phyloP scores from a whole-genome alignment of 1,140 invertebrate species.

The Macrobrachium rosenbergii region DNA sequence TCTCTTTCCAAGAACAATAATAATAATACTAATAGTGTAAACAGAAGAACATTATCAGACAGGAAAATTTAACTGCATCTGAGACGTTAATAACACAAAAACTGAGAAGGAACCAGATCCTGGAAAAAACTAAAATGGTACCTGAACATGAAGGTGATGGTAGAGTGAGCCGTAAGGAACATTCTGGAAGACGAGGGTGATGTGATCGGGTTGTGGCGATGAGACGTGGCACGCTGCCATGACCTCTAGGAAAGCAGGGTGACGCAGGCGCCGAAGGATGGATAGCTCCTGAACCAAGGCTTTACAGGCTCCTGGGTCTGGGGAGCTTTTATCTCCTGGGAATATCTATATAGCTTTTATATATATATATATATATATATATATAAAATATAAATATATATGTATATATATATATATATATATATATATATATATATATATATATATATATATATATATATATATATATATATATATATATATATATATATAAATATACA shows the following conservation, averaged over 20 bases:
- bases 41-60: no score
- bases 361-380: no score
- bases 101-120: constrained; percentile 10
- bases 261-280: constrained; percentile 68
- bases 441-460: not conserved
- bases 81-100: not conserved
- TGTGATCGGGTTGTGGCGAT: constrained; percentile 69
- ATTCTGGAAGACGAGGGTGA: constrained; percentile 71
- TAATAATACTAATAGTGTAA: constrained; percentile 6
- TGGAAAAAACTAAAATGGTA: not conserved
- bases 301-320: constrained; percentile 40
- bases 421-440: not conserved
- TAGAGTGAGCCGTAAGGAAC: constrained; percentile 71
- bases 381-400: no score
- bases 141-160: constrained; percentile 67
- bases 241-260: constrained; percentile 70
- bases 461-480: no score
- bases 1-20: not conserved
- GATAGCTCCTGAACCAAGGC: constrained; percentile 68
- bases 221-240: constrained; percentile 70
- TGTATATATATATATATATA: no score
- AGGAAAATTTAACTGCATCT: no score
- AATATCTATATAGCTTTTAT: not conserved
- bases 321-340: constrained; percentile 23
- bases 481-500: no score